Evolutionary conservation across 2,888 invertebrate species (phyloP).

Genomic region (Thera obeliscata): DNA sequence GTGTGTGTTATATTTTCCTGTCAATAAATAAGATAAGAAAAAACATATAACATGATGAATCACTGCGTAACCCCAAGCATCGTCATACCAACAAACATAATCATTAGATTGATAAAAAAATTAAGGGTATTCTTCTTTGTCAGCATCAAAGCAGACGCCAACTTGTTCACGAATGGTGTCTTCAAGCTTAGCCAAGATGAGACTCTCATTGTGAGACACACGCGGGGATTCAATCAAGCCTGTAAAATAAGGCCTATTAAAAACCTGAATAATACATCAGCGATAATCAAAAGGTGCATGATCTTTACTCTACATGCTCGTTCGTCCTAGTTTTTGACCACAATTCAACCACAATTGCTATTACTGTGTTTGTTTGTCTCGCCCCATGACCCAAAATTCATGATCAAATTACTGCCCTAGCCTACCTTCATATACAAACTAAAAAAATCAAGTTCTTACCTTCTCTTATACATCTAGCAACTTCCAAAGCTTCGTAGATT

Average conservation of each 20-base stretch:
- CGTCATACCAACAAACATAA: background rate
- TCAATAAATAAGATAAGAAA: too few species aligned
- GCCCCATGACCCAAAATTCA: too few species aligned
- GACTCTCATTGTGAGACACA: slow-evolving; percentile 87
- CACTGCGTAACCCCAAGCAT: background rate
- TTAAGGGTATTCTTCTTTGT: slow-evolving; percentile 53
- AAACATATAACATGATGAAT: too few species aligned
- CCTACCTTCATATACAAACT: too few species aligned
- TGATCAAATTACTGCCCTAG: too few species aligned
- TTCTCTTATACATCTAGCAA: slow-evolving; percentile 86
- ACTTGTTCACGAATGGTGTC: slow-evolving; percentile 89
- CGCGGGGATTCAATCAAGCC: slow-evolving; percentile 87
- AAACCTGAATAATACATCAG: slow-evolving; percentile 6
- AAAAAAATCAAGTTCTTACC: slow-evolving; percentile 33
- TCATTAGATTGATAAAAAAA: background rate
- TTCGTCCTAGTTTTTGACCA: too few species aligned
- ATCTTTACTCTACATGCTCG: too few species aligned
- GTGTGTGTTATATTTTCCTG: too few species aligned
- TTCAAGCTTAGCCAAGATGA: slow-evolving; percentile 88
- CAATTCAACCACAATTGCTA: too few species aligned
- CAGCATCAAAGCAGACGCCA: slow-evolving; percentile 85
- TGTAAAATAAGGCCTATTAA: slow-evolving; percentile 47
- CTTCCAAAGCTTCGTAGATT: slow-evolving; percentile 90
- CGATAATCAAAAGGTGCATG: too few species aligned
- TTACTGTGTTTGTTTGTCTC: too few species aligned